phyloP scores from a whole-genome alignment of 2,888 invertebrate species.

The Onchidella celtica region DNA sequence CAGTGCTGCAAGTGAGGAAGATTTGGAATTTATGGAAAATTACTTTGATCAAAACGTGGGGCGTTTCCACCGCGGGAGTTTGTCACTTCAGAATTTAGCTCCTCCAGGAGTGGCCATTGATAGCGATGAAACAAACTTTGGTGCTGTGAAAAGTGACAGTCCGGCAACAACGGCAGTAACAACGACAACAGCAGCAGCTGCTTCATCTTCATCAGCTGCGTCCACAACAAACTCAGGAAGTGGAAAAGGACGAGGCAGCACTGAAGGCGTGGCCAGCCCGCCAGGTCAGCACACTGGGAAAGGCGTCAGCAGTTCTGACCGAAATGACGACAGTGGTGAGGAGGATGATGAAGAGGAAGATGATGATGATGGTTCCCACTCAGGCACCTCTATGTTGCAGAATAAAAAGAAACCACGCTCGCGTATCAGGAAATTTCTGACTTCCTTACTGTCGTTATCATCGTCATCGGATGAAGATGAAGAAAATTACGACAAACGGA shows the following conservation, averaged over 20 bases:
- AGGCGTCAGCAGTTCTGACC: neutral
- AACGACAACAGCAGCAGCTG: neutral
- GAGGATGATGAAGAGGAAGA: slow-evolving; percentile 43
- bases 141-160: neutral
- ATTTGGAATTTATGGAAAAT: slow-evolving; percentile 15
- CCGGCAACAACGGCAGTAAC: neutral
- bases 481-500: neutral
- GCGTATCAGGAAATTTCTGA: slow-evolving; percentile 53
- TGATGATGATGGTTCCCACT: slow-evolving; percentile 48
- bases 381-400: slow-evolving; percentile 46
- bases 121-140: neutral
- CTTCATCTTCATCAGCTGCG: neutral
- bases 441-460: slow-evolving; percentile 53
- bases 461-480: slow-evolving; percentile 55
- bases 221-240: neutral
- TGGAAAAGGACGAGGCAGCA: neutral
- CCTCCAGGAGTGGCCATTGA: neutral
- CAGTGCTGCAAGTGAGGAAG: neutral
- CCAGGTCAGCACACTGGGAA: neutral
- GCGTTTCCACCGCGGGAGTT: neutral
- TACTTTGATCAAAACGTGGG: slow-evolving; percentile 23
- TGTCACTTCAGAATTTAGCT: neutral
- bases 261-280: neutral
- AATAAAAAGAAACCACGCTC: slow-evolving; percentile 52
- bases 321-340: neutral